These are phyloP conservation scores for Falco peregrinus DNA, from an alignment of 2,797 vertebrate genomes.

Conservation along the genomic window DNA sequence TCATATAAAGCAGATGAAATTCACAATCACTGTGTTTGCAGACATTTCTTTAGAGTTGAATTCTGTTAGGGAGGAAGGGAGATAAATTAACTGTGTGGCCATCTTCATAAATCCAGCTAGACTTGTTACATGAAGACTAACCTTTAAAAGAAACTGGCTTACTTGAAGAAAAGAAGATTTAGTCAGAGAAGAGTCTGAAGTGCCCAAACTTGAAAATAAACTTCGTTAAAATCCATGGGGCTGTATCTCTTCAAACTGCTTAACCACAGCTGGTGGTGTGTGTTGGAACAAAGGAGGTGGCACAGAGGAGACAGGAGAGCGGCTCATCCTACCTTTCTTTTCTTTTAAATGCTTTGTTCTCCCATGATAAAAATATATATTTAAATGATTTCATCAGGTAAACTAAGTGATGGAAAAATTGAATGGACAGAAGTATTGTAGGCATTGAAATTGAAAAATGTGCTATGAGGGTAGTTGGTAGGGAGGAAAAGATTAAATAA, in stretches of 20 bases:
- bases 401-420: background rate
- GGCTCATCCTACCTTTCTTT: background rate
- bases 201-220: background rate
- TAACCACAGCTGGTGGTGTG: background rate
- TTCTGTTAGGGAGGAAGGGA: background rate
- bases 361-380: background rate
- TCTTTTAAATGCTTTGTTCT: background rate
- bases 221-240: background rate
- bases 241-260: background rate
- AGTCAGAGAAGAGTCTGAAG: background rate
- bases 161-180: background rate
- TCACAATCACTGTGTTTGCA: background rate
- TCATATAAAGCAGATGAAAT: background rate
- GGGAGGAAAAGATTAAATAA: constrained; percentile 28
- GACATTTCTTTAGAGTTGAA: background rate
- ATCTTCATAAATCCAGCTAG: background rate
- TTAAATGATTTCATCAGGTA: background rate
- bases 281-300: background rate
- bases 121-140: background rate
- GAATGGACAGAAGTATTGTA: background rate
- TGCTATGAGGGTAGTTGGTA: background rate
- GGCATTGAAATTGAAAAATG: background rate
- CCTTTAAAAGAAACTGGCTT: background rate
- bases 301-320: background rate
- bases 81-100: background rate